Evolutionary conservation across 2,888 invertebrate species (phyloP).

Genomic region (Chydorus sphaericus): DNA sequence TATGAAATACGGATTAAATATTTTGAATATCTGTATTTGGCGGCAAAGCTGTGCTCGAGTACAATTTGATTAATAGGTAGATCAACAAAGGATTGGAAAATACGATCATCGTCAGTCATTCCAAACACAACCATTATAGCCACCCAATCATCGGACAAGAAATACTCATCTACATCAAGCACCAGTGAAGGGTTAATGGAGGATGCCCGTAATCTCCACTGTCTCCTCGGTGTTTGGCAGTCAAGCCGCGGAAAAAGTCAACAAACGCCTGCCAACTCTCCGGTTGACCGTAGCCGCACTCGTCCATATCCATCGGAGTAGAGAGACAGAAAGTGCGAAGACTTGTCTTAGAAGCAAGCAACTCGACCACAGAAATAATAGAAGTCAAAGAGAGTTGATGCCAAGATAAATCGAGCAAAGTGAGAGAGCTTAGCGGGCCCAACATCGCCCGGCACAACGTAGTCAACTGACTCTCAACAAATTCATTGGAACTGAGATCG

Average conservation of each 20-base stretch:
- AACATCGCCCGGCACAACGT: not conserved
- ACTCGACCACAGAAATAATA: not conserved
- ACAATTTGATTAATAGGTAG: too few relatives aligned
- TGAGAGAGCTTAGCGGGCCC: not conserved
- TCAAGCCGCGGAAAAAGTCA: not conserved
- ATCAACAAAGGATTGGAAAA: too few relatives aligned
- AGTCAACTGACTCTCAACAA: slow-evolving; percentile 3
- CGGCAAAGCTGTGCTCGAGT: too few relatives aligned
- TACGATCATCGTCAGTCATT: too few relatives aligned
- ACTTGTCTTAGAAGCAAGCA: not conserved
- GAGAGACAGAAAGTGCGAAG: slow-evolving; percentile 3
- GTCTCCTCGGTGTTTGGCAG: not conserved
- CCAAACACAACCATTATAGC: too few relatives aligned
- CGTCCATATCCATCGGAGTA: slow-evolving; percentile 2
- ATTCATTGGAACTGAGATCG: slow-evolving; percentile 10
- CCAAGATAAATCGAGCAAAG: slow-evolving; percentile 3
- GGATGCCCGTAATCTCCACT: not conserved
- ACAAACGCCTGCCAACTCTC: not conserved
- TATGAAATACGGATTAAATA: too few relatives aligned
- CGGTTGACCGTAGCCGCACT: not conserved
- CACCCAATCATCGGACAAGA: too few relatives aligned
- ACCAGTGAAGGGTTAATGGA: slow-evolving; percentile 8
- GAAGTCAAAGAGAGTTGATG: not conserved
- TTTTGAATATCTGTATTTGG: too few relatives aligned
- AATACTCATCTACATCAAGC: slow-evolving; percentile 10